Evolutionary conservation across 2,888 invertebrate species (phyloP).

Genomic region (Drosophila subquinaria): DNA sequence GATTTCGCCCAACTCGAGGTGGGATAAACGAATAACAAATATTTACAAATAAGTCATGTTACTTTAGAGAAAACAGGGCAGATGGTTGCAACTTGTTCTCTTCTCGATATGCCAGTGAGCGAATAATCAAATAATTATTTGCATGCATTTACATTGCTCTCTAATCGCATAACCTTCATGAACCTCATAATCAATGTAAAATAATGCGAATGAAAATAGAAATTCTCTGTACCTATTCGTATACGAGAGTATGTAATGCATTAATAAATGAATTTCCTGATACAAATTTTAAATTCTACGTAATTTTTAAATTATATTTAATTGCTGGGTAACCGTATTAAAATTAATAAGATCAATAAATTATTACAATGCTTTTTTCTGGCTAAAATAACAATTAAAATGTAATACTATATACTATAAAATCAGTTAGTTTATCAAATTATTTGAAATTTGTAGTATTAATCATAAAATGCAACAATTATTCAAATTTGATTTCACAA

Average conservation of each 20-base stretch:
- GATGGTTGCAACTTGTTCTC: constrained; percentile 3
- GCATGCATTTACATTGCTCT: constrained; percentile 40
- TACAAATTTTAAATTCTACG: constrained; percentile 13
- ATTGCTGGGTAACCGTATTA: constrained; percentile 1
- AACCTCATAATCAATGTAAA: constrained; percentile 68
- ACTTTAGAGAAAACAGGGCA: not conserved
- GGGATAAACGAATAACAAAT: constrained; percentile 5
- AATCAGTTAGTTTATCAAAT: too few relatives aligned
- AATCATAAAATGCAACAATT: not conserved
- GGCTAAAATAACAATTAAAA: not conserved
- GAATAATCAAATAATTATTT: constrained; percentile 8
- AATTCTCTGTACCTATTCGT: constrained; percentile 8
- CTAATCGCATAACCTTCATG: constrained; percentile 69
- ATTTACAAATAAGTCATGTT: constrained; percentile 18
- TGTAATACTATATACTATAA: too few relatives aligned
- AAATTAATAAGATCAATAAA: not conserved
- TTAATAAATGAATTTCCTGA: constrained; percentile 59
- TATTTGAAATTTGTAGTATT: not conserved
- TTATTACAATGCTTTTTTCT: not conserved
- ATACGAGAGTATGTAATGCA: constrained; percentile 21
- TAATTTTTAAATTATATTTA: constrained; percentile 2
- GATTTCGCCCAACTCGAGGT: not conserved
- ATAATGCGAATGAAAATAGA: constrained; percentile 39
- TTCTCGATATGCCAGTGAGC: constrained; percentile 11
- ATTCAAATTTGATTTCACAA: too few relatives aligned